These are phyloP conservation scores for Alethe castanea DNA, from an alignment of 2,113 vertebrate genomes.

Conservation along the genomic window DNA sequence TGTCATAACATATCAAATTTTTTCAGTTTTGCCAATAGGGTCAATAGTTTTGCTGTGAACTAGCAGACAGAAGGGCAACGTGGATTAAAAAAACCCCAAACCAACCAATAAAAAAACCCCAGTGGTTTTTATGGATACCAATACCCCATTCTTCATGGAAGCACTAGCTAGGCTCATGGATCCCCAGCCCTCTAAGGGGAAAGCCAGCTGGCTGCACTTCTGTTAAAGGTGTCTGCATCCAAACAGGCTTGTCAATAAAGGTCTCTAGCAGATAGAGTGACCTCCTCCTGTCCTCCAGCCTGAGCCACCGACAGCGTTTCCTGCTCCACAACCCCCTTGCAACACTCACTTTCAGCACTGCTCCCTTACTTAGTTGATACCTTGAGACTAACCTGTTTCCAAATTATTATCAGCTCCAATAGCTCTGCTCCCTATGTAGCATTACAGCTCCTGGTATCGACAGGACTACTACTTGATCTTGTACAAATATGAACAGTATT, in stretches of 20 bases:
- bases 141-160: not conserved
- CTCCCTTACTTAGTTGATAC: not conserved
- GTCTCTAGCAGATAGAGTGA: not conserved
- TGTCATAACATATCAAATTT: not conserved
- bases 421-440: not conserved
- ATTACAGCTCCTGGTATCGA: not conserved
- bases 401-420: not conserved
- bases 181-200: not conserved
- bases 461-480: not conserved
- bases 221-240: not conserved
- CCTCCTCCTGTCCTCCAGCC: not conserved
- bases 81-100: not conserved
- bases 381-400: not conserved
- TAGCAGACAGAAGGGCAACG: not conserved
- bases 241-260: not conserved
- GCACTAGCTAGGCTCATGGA: not conserved
- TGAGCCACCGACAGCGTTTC: fast-evolving
- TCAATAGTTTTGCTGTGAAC: not conserved
- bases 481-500: not conserved
- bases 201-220: not conserved
- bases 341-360: not conserved
- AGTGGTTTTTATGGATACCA: not conserved
- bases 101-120: fast-evolving
- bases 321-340: not conserved
- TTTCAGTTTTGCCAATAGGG: not conserved